phyloP scores from a whole-genome alignment of 1,140 invertebrate species.

The Diuraphis noxia region DNA sequence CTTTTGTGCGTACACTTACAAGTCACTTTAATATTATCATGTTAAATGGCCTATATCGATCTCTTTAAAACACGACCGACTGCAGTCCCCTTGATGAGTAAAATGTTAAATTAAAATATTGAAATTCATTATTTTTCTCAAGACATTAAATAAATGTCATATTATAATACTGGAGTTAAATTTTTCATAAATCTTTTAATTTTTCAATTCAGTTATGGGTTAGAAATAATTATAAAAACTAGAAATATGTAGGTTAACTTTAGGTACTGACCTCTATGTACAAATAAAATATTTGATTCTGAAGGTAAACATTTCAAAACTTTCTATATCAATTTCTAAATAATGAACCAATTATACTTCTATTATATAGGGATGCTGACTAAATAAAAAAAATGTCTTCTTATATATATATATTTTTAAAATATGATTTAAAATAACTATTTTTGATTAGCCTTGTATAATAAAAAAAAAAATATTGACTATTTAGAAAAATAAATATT shows the following conservation, averaged over 20 bases:
- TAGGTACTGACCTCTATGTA: too few relatives aligned
- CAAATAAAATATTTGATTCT: not conserved
- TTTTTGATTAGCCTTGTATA: too few relatives aligned
- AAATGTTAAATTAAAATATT: not conserved
- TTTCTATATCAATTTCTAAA: not conserved
- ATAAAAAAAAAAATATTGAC: not conserved
- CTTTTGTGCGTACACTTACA: too few relatives aligned
- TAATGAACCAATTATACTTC: not conserved
- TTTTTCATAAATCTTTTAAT: not conserved
- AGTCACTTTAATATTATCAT: too few relatives aligned
- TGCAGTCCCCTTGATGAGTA: too few relatives aligned
- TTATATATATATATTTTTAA: not conserved
- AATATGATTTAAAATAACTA: not conserved
- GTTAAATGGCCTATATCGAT: too few relatives aligned
- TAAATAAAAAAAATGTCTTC: not conserved
- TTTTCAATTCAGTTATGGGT: not conserved
- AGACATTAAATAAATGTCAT: not conserved
- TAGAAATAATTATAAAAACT: not conserved
- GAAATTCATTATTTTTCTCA: not conserved
- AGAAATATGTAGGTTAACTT: not conserved
- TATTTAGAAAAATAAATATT: not conserved
- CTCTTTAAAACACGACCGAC: too few relatives aligned
- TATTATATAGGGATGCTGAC: not conserved
- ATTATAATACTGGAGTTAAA: not conserved
- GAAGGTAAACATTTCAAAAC: not conserved